Evolutionary conservation across 1,140 invertebrate genomes (phyloP), one percentile per base, ranked within the genome.

Genomic region (Neodiprion fabricii): DNA sequence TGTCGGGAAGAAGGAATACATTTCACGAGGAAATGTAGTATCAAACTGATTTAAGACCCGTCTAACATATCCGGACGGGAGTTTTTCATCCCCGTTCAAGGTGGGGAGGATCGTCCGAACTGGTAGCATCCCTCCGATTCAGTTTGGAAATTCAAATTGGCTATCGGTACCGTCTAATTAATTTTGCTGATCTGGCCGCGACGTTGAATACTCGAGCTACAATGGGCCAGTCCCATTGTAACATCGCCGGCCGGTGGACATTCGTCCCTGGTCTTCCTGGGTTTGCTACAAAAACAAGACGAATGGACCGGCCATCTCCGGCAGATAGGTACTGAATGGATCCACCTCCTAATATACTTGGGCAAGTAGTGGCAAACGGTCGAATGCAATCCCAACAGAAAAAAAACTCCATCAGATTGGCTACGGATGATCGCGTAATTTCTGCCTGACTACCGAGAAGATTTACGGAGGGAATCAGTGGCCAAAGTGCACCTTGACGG

Each of bases 221-320:
- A 83, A 83, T 81, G 78, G 72, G 75, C 75, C 74, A 75, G 67
- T 72, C 48, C 75, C 74, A 81, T 78, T 77, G 82, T 82, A 80
- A 80, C 78, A 75, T 74, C 7, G 28, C 12, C 48, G 70, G 70
- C 40, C 11, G 76, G 71, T 76, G 67, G 75, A 53, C 71, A 50
- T 74, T 61, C 53, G 53, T 61, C 53, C 70, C 72, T 67, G 77
- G 53, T 67, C 75, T 66, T 68, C 21, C 75, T 72, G 71, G 76
- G 76, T 75, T 48, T 73, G 50, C 72, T 66, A 83, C 79, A 83
- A 83, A 83, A 83, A 82, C 81, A 80, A 83, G 82, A 83, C 81
- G 80, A 81, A 83, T 83, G 79, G 81, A 80, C 80, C 75, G 74
- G 77, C 82, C 77, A 83, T 83, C 81, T 83, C 79, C 76, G 80